These are phyloP conservation scores for Thaumetopoea pityocampa DNA, from an alignment of 1,140 invertebrate genomes.

Conservation along the genomic window DNA sequence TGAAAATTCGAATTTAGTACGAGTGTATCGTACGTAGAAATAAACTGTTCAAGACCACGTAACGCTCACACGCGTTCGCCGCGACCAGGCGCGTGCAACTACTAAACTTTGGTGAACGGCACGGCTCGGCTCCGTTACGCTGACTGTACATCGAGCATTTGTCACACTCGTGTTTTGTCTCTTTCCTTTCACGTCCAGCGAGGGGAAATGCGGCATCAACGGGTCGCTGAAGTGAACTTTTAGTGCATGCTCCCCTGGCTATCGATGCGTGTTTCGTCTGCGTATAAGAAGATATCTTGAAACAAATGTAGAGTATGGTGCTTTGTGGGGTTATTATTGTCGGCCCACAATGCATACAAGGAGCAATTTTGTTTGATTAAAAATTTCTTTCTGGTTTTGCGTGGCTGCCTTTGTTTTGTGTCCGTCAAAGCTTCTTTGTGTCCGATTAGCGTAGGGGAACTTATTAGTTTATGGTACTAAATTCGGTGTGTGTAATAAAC, in stretches of 20 bases:
- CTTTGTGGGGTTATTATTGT: conserved; percentile 63
- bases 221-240: conserved; percentile 20
- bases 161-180: conserved; percentile 10
- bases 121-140: conserved; percentile 21
- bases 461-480: conserved; percentile 36
- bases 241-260: conserved; percentile 34
- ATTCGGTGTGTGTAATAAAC: conserved; percentile 40
- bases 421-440: conserved; percentile 36
- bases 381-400: conserved; percentile 48
- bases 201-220: conserved; percentile 5
- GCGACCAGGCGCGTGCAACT: conserved; percentile 54
- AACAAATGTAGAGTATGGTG: conserved; percentile 26
- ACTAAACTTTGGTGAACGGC: conserved; percentile 53
- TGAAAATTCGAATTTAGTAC: conserved; percentile 28
- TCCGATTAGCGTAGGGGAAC: conserved; percentile 30
- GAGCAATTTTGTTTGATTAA: conserved; percentile 55
- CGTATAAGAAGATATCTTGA: conserved; percentile 27
- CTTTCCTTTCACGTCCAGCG: conserved; percentile 4
- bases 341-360: conserved; percentile 52
- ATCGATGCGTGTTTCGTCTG: conserved; percentile 30
- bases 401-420: conserved; percentile 37
- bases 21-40: conserved; percentile 50
- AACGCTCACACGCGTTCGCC: conserved; percentile 43
- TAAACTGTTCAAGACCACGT: conserved; percentile 40
- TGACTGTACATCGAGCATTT: conserved; percentile 8